phyloP scores from a whole-genome alignment of 53 echinoderm and acorn worm species.

The Paelopatides confundens region DNA sequence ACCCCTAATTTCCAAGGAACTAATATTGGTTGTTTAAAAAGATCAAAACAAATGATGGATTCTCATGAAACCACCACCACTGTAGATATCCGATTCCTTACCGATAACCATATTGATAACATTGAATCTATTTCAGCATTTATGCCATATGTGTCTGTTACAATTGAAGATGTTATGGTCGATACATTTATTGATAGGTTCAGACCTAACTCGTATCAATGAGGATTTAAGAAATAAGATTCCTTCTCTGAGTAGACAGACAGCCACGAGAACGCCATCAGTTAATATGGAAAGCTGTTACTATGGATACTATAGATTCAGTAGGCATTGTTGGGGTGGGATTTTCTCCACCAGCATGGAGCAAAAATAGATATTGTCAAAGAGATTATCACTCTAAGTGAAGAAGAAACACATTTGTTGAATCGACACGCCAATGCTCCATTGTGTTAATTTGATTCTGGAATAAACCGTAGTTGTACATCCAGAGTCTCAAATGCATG shows the following conservation, averaged over 20 bases:
- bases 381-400: neutral
- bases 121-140: no score
- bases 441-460: neutral
- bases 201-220: neutral
- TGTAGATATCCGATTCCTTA: no score
- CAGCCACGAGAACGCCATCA: neutral
- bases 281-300: neutral
- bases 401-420: neutral
- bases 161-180: neutral
- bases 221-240: neutral
- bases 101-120: no score
- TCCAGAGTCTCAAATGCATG: neutral
- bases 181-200: neutral
- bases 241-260: neutral
- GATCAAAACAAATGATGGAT: no score
- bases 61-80: no score
- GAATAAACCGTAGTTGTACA: neutral
- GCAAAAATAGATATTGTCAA: neutral
- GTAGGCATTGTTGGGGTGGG: neutral
- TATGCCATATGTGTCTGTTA: neutral
- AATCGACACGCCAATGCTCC: neutral
- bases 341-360: neutral
- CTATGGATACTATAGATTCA: neutral
- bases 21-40: no score
- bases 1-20: no score